A percentile compares a stretch with the other conserved stretches of the same genome.
Conservation (phyloP, 23 tunicate genomes). For the Diplosoma virens region DNA sequence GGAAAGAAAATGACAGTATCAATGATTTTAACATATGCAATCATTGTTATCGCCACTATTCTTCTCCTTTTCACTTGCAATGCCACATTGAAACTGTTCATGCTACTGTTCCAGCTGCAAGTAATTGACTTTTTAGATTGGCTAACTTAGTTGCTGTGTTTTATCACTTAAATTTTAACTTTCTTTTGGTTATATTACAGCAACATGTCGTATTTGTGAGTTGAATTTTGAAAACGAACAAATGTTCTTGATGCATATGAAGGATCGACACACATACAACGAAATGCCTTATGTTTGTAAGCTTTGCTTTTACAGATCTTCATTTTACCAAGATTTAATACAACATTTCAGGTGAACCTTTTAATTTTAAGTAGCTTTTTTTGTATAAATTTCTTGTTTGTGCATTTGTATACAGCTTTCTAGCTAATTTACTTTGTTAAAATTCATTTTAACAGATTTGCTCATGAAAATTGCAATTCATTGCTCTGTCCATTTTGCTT, state of each 20-base stretch:
- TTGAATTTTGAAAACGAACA: conserved; percentile 55
- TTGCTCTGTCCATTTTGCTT: conserved; percentile 75
- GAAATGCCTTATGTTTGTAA: conserved; percentile 84
- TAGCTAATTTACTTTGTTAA: no score
- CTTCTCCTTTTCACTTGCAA: conserved; percentile 75
- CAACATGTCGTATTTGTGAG: conserved; percentile 76
- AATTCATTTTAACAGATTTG: conserved; percentile 20
- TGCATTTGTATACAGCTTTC: not conserved
- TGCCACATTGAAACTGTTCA: conserved; percentile 87
- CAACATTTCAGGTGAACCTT: conserved; percentile 63
- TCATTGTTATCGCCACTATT: conserved; percentile 69
- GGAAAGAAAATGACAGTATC: conserved; percentile 51
- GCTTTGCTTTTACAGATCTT: conserved; percentile 58
- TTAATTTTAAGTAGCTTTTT: not conserved
- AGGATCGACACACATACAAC: conserved; percentile 53
- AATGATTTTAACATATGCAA: conserved; percentile 59
- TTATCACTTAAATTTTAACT: not conserved
- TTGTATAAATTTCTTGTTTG: no score
- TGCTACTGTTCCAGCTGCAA: conserved; percentile 63
- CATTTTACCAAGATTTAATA: conserved; percentile 50
- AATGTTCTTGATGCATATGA: conserved; percentile 65
- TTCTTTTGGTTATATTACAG: conserved; percentile 20
- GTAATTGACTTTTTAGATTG: conserved; percentile 8
- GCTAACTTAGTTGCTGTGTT: not conserved
- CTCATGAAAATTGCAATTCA: conserved; percentile 49